These are phyloP conservation scores for Margaritifera margaritifera DNA, from an alignment of 2,888 invertebrate genomes.

Conservation along the genomic window DNA sequence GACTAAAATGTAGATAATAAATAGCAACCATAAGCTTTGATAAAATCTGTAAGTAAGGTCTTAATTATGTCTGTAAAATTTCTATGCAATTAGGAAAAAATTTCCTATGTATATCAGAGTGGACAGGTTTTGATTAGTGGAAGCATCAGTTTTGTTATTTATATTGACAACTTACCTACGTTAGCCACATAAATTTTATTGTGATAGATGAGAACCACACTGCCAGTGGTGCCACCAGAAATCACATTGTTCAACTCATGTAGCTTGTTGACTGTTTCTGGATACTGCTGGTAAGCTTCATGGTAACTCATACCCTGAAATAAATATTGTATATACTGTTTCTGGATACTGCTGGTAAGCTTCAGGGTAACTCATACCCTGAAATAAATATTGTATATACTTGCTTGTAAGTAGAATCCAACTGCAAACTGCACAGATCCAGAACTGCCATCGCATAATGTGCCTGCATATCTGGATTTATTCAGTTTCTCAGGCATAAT, in stretches of 20 bases:
- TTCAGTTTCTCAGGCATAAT: background rate
- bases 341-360: constrained; percentile 78
- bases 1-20: too few relatives aligned
- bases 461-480: background rate
- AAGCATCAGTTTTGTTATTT: background rate
- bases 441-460: too few relatives aligned
- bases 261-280: constrained; percentile 79
- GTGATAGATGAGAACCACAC: constrained; percentile 85
- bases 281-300: constrained; percentile 78
- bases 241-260: constrained; percentile 85
- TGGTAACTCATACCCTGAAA: constrained; percentile 76
- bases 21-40: too few relatives aligned
- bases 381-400: constrained; percentile 1
- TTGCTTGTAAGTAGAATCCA: too few relatives aligned
- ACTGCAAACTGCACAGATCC: background rate
- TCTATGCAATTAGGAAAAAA: too few relatives aligned
- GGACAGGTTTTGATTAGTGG: too few relatives aligned
- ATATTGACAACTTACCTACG: constrained; percentile 78
- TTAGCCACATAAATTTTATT: constrained; percentile 89
- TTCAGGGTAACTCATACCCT: constrained; percentile 78
- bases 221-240: constrained; percentile 87
- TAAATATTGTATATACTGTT: constrained; percentile 74
- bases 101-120: too few relatives aligned
- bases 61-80: too few relatives aligned
- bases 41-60: too few relatives aligned